A percentile compares a stretch with the other conserved stretches of the same genome.
These are phyloP conservation scores for Zaprionus obscuricornis DNA, from an alignment of 2,888 invertebrate species.

Conservation along the genomic window DNA sequence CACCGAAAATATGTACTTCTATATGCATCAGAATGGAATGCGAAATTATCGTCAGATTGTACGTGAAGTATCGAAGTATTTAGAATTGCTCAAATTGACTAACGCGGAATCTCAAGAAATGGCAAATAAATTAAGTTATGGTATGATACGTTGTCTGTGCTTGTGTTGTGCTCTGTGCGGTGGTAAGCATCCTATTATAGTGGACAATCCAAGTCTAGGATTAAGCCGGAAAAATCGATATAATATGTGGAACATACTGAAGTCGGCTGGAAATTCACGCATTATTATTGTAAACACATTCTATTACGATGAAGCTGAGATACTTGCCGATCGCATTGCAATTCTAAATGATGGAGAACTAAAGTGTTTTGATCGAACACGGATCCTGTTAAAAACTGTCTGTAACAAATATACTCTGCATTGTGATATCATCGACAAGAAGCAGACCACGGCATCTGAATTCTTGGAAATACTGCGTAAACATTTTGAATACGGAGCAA, in stretches of 20 bases:
- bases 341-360: constrained; percentile 11
- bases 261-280: background rate
- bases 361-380: constrained; percentile 2
- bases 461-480: background rate
- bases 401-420: constrained; percentile 3
- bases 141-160: constrained; percentile 13
- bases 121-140: background rate
- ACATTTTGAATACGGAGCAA: background rate
- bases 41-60: constrained; percentile 16
- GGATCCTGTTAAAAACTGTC: background rate
- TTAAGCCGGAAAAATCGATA: background rate
- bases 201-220: constrained; percentile 5
- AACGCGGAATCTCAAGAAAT: background rate
- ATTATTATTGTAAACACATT: constrained; percentile 16
- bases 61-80: constrained; percentile 16
- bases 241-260: constrained; percentile 20
- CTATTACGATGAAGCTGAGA: constrained; percentile 17
- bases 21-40: constrained; percentile 24
- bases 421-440: background rate
- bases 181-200: constrained; percentile 16
- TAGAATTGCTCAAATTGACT: background rate
- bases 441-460: background rate
- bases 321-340: constrained; percentile 25
- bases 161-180: constrained; percentile 28
- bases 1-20: constrained; percentile 20